A percentile compares a stretch with the other conserved stretches of the same genome.
These are phyloP conservation scores for Apis dorsata DNA, from an alignment of 1,140 invertebrate species.

Conservation along the genomic window DNA sequence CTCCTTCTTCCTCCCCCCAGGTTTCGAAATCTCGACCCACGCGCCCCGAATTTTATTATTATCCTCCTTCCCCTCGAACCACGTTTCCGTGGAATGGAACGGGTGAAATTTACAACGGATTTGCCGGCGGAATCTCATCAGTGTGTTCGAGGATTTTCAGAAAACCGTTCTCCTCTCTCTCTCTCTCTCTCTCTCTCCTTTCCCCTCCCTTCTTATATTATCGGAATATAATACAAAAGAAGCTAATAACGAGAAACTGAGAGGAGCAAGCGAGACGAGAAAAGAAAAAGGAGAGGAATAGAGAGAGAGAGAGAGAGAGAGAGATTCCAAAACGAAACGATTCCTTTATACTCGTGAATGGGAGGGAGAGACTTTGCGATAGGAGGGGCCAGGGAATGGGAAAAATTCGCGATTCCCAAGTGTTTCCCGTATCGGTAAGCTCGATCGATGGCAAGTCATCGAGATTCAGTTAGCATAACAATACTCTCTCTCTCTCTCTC, in stretches of 20 bases:
- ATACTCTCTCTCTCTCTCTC: conserved; percentile 44
- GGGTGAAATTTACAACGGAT: conserved; percentile 1
- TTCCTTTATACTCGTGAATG: conserved; percentile 26
- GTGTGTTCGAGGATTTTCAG: background rate
- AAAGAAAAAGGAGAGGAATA: too few species aligned
- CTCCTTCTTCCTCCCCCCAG: too few species aligned
- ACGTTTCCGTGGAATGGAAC: background rate
- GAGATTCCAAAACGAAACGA: conserved; percentile 5
- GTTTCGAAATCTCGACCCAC: background rate
- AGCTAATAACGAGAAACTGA: conserved; percentile 23
- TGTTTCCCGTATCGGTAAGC: conserved; percentile 49
- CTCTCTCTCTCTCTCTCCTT: too few species aligned
- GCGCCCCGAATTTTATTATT: background rate
- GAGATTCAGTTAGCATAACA: conserved; percentile 65
- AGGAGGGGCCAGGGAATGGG: conserved; percentile 52
- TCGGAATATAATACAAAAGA: conserved; percentile 19
- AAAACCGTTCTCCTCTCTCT: background rate
- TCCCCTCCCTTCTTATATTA: background rate
- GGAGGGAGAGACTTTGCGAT: background rate
- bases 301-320: background rate
- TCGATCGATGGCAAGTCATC: conserved; percentile 63
- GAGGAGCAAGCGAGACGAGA: too few species aligned
- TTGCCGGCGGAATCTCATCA: conserved; percentile 2
- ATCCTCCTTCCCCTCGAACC: too few species aligned
- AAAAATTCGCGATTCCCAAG: conserved; percentile 52